Percentiles rank a stretch among this genome's conserved stretches.
Evolutionary conservation across 2,888 invertebrate species (phyloP).

Genomic region (Listrodromus nycthemerus): DNA sequence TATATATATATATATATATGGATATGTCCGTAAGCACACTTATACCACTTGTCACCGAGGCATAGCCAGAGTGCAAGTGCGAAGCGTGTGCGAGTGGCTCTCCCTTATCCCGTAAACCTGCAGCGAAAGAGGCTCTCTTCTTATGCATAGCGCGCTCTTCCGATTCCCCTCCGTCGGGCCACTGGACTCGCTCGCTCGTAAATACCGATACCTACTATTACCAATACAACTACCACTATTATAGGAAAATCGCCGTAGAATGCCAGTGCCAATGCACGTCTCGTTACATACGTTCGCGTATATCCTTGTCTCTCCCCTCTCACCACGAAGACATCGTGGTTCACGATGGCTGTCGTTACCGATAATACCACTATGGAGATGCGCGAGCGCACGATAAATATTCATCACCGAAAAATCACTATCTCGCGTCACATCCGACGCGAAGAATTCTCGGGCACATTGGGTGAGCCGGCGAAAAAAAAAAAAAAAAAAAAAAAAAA

Average conservation of each 20-base stretch:
- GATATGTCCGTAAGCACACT: not conserved
- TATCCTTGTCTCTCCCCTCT: not conserved
- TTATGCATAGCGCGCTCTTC: constrained; percentile 16
- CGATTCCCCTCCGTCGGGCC: constrained; percentile 41
- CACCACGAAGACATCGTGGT: not conserved
- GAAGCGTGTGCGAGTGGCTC: constrained; percentile 36
- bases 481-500: not conserved
- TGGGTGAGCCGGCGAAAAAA: not conserved
- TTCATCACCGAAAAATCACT: constrained; percentile 11
- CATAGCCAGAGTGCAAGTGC: constrained; percentile 37
- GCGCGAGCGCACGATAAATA: constrained; percentile 26
- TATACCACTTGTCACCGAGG: constrained; percentile 43
- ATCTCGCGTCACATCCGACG: not conserved
- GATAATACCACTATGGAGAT: constrained; percentile 57
- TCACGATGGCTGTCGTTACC: constrained; percentile 41
- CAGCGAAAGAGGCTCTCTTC: constrained; percentile 15
- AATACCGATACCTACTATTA: constrained; percentile 30
- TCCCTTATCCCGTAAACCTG: not conserved
- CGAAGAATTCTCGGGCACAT: not conserved
- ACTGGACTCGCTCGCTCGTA: constrained; percentile 46
- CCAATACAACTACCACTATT: constrained; percentile 37
- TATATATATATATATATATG: not conserved
- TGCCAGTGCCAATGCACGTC: constrained; percentile 28
- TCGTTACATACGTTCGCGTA: constrained; percentile 57
- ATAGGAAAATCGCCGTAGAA: constrained; percentile 48